Evolutionary conservation across 2,113 vertebrate genomes (phyloP).

Genomic region (Ailuropoda melanoleuca): DNA sequence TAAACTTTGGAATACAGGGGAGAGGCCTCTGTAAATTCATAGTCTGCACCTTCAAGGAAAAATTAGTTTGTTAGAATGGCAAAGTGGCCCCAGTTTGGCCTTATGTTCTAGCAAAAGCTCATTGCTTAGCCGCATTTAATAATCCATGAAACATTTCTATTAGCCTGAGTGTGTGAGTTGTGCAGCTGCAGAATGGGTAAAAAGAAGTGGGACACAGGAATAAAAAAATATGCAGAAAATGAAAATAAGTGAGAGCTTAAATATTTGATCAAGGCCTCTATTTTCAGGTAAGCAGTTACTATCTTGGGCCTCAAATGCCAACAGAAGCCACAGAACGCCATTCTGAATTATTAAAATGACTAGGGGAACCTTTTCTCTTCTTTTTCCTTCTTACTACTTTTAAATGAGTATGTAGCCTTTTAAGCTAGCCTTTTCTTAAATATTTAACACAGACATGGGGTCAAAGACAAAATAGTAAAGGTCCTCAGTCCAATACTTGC

Average conservation of each 20-base stretch:
- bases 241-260: conserved; percentile 65
- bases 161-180: conserved; percentile 54
- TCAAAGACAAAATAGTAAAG: conserved; percentile 53
- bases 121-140: conserved; percentile 65
- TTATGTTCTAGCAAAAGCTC: conserved; percentile 63
- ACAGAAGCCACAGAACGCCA: conserved; percentile 6
- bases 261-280: conserved; percentile 73
- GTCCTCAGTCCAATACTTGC: conserved; percentile 6
- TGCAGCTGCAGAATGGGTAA: not conserved
- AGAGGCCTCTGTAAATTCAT: not conserved
- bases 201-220: conserved; percentile 6
- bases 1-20: not conserved
- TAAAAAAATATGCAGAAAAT: conserved; percentile 60
- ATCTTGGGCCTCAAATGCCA: not conserved
- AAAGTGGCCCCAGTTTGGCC: conserved; percentile 62
- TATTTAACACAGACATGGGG: conserved; percentile 62
- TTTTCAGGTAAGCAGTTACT: conserved; percentile 62
- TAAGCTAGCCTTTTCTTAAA: conserved; percentile 60
- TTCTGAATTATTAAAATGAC: conserved; percentile 69
- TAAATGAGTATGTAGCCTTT: conserved; percentile 49
- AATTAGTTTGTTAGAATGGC: conserved; percentile 46
- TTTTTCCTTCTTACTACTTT: conserved; percentile 39
- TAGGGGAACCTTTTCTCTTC: not conserved
- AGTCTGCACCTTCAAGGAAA: conserved; percentile 15
- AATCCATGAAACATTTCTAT: conserved; percentile 76